These are phyloP conservation scores for Peromyscus eremicus DNA, from an alignment of 2,797 vertebrate genomes.

Conservation along the genomic window DNA sequence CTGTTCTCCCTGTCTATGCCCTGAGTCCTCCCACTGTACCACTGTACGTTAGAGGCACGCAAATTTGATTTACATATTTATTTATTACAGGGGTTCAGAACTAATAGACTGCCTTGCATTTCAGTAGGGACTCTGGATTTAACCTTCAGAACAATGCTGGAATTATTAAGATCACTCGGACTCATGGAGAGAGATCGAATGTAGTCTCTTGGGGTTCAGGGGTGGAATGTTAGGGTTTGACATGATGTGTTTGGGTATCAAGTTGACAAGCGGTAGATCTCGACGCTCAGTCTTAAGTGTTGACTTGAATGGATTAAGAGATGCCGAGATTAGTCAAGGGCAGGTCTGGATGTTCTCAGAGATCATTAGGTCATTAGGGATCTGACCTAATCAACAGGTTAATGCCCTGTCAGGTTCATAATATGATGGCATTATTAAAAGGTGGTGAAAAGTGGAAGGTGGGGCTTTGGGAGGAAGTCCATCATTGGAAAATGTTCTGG, in stretches of 20 bases:
- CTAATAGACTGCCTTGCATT: not conserved
- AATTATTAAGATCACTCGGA: not conserved
- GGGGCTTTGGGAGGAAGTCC: not conserved
- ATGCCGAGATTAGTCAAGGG: not conserved
- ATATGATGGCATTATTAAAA: not conserved
- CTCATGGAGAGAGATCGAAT: not conserved
- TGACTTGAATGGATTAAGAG: not conserved
- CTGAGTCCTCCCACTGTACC: not conserved
- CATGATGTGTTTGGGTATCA: not conserved
- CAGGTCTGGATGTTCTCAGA: not conserved
- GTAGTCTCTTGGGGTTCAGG: not conserved
- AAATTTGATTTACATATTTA: not conserved
- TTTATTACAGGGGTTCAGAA: not conserved
- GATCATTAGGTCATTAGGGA: not conserved
- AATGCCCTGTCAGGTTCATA: not conserved
- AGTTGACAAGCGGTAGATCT: not conserved
- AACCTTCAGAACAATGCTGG: not conserved
- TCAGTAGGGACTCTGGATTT: not conserved
- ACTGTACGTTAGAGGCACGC: not conserved
- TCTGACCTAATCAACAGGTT: not conserved
- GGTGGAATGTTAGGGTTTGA: not conserved
- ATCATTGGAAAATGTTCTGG: not conserved
- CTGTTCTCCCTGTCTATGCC: not conserved
- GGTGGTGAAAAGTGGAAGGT: not conserved
- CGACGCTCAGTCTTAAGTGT: not conserved